Conservation (phyloP, 2,888 invertebrate genomes). For the Leucozona laternaria region DNA sequence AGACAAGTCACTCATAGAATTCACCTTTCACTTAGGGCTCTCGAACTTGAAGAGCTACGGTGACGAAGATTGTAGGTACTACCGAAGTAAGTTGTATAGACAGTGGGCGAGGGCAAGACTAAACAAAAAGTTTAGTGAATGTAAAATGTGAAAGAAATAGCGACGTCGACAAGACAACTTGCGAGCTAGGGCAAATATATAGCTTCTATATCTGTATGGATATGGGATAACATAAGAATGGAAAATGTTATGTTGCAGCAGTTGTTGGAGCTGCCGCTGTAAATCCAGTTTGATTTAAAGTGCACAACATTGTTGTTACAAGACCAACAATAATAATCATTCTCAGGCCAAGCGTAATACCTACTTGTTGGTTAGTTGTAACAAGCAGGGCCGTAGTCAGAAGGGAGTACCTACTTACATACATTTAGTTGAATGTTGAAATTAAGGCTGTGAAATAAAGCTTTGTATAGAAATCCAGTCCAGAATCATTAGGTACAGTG, state of each 20-base stretch:
- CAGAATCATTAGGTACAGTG: too few species aligned
- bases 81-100: conserved; percentile 1
- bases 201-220: background rate
- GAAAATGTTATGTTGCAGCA: conserved; percentile 38
- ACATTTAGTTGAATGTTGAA: too few species aligned
- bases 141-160: conserved; percentile 47
- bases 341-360: background rate
- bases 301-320: conserved; percentile 41
- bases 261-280: conserved; percentile 42
- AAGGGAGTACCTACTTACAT: background rate
- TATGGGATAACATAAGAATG: conserved; percentile 60
- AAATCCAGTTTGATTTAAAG: conserved; percentile 63
- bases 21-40: conserved; percentile 65
- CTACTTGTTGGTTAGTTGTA: background rate
- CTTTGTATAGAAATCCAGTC: too few species aligned
- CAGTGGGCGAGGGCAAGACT: conserved; percentile 47
- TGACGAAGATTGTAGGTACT: background rate
- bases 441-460: too few species aligned
- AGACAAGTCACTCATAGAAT: conserved; percentile 51
- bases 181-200: conserved; percentile 28
- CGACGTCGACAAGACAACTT: conserved; percentile 1
- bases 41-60: background rate
- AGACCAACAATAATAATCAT: background rate
- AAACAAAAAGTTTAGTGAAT: conserved; percentile 56
- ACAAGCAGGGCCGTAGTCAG: background rate